Evolutionary conservation across 2,113 vertebrate genomes (phyloP).

Genomic region (Psittacara wagleri): DNA sequence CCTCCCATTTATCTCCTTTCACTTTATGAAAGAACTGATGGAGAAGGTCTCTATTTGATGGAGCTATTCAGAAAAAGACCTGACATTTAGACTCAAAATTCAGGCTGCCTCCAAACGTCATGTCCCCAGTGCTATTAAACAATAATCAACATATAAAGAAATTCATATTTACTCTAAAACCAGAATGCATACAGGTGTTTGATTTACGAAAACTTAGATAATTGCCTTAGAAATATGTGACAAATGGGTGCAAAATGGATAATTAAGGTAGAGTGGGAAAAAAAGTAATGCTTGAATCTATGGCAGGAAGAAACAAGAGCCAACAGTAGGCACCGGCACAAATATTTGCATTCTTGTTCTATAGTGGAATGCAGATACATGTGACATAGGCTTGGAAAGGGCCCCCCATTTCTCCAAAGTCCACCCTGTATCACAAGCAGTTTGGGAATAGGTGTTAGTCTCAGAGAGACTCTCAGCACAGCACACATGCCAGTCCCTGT

Average conservation of each 20-base stretch:
- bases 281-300: background rate
- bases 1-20: conserved; percentile 27
- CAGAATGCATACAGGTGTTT: background rate
- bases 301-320: background rate
- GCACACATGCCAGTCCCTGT: rapidly evolving
- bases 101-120: background rate
- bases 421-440: background rate
- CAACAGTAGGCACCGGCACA: background rate
- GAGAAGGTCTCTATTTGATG: conserved; percentile 32
- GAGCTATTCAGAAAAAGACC: conserved; percentile 41
- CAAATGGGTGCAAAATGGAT: background rate
- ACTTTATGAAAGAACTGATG: conserved; percentile 35
- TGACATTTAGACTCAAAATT: conserved; percentile 18
- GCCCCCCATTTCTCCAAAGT: background rate
- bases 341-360: background rate
- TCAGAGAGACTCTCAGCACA: background rate
- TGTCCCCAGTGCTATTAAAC: background rate
- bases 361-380: background rate
- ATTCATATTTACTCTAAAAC: background rate
- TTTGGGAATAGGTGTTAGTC: background rate
- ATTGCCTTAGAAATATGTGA: background rate
- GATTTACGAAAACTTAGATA: background rate
- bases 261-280: background rate
- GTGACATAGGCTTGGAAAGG: background rate
- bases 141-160: background rate